Conservation (phyloP, 2,888 invertebrate genomes). For the Priocnemis perturbator region DNA sequence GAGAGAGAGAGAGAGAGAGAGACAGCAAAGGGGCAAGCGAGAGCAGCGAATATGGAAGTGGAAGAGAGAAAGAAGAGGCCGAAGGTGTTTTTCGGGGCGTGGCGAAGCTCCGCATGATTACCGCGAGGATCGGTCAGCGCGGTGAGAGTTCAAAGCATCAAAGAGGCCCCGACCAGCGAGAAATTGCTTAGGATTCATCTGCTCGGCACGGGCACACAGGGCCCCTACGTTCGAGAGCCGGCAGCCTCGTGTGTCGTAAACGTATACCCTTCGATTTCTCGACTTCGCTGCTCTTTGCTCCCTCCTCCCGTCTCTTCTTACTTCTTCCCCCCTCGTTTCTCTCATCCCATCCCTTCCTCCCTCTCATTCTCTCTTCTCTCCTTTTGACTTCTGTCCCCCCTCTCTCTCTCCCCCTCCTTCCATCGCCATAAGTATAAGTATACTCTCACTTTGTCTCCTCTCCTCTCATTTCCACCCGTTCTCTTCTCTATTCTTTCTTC, state of each 20-base stretch:
- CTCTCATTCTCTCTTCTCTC: background rate
- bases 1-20: constrained; percentile 20
- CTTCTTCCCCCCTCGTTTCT: background rate
- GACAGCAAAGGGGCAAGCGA: constrained; percentile 21
- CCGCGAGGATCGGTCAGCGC: constrained; percentile 74
- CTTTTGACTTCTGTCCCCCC: background rate
- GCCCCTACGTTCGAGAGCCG: constrained; percentile 23
- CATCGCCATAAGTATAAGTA: no score
- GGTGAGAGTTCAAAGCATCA: constrained; percentile 76
- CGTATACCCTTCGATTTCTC: constrained; percentile 37
- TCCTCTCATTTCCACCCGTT: background rate
- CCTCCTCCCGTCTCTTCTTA: constrained; percentile 16
- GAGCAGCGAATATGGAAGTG: constrained; percentile 33
- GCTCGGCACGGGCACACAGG: constrained; percentile 50
- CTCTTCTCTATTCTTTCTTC: background rate
- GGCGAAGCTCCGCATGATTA: constrained; percentile 73
- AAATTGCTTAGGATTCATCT: constrained; percentile 73
- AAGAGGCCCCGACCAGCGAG: constrained; percentile 72
- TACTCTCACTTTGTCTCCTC: no score
- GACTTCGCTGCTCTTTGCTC: constrained; percentile 27
- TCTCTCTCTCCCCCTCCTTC: background rate
- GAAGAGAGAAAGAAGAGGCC: constrained; percentile 54
- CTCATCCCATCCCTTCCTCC: background rate
- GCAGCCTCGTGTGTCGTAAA: constrained; percentile 41
- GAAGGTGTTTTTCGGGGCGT: constrained; percentile 75